Evolutionary conservation across 2,113 vertebrate species (phyloP).

Genomic region (Atractosteus spatula): DNA sequence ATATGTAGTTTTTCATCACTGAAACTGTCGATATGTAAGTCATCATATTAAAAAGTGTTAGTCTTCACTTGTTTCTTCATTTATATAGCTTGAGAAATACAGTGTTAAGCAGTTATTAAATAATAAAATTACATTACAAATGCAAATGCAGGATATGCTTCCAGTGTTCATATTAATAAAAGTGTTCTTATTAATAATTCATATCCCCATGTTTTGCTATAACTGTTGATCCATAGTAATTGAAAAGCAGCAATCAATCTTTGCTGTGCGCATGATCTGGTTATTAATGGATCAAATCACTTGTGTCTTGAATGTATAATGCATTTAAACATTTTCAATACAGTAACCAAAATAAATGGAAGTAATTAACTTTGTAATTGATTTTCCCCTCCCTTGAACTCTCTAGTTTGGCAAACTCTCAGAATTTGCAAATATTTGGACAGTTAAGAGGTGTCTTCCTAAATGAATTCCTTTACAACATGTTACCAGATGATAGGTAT

Average conservation of each 20-base stretch:
- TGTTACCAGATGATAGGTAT: slow-evolving; percentile 25
- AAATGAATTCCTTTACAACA: slow-evolving; percentile 29
- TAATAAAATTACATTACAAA: neutral
- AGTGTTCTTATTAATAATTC: slow-evolving; percentile 24
- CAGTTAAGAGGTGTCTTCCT: slow-evolving; percentile 31
- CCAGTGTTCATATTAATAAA: slow-evolving; percentile 3
- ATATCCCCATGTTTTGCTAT: slow-evolving; percentile 30
- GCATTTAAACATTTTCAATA: slow-evolving; percentile 33
- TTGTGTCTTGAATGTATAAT: slow-evolving; percentile 39
- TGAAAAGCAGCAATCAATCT: slow-evolving; percentile 26
- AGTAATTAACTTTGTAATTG: slow-evolving; percentile 59
- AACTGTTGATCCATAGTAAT: slow-evolving; percentile 36
- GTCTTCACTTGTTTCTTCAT: neutral
- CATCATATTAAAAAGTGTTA: too few relatives aligned
- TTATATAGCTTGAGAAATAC: neutral
- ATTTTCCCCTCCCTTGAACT: slow-evolving; percentile 43
- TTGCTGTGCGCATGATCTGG: slow-evolving; percentile 25
- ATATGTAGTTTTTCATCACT: too few relatives aligned
- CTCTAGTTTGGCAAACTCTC: slow-evolving; percentile 44
- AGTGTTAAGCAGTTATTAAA: neutral
- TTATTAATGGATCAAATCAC: slow-evolving; percentile 38
- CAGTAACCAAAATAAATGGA: slow-evolving; percentile 52
- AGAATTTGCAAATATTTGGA: slow-evolving; percentile 18
- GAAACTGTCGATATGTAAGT: too few relatives aligned
- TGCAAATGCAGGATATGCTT: neutral